Base-by-base conservation (phyloP, 2,888 invertebrate genomes). In the Cryptocephalus moraei region DNA sequence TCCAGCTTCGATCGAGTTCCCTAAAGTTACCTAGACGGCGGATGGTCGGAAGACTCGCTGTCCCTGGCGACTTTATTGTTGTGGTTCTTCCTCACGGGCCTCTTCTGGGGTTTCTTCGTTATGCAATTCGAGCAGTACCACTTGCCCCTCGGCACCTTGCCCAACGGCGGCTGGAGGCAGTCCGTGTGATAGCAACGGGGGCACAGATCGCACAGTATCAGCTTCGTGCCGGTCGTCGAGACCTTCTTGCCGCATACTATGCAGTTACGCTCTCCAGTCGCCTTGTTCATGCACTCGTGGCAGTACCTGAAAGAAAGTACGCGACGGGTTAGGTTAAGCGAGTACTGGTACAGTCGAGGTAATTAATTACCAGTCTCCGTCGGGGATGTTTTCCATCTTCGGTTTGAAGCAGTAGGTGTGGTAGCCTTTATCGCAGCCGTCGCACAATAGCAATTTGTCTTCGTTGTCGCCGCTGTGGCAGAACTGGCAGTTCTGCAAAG, bases 381-480 rank as follows among this genome's bases (percentile, higher is more conserved):
- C 94, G 12, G 97, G 96, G 71, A 97, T 95, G 63, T 85, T 85
- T 49, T 91, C 91, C 89, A 97, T 89, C 68, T 86, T 82, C 53
- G 96, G 96, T 73, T 91, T 92, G 78, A 97, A 96, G 75, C 97
- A 97, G 70, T 96, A 96, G 42, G 94, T 96, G 74, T 97, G 97
- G 73, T 95, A 96, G 44, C 96, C 97, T 69, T 92, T 91, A 73
- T 97, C 97, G 73, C 97, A 97, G 55, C 94, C 91, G 73, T 97
- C 97, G 71, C 97, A 97, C 22, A 97, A 76, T 58, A 97, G 73
- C 56, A 97, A 74, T 69, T 94, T 88, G 58, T 92, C 95, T 69
- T 97, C 96, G 63, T 94, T 91, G 73, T 96, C 95, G 50, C 94
- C 96, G 63, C 87, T 86, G 65, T 90, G 83, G 74, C 97, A 97